These are phyloP conservation scores for Cerastis leucographa DNA, from an alignment of 2,888 invertebrate genomes.

Conservation along the genomic window DNA sequence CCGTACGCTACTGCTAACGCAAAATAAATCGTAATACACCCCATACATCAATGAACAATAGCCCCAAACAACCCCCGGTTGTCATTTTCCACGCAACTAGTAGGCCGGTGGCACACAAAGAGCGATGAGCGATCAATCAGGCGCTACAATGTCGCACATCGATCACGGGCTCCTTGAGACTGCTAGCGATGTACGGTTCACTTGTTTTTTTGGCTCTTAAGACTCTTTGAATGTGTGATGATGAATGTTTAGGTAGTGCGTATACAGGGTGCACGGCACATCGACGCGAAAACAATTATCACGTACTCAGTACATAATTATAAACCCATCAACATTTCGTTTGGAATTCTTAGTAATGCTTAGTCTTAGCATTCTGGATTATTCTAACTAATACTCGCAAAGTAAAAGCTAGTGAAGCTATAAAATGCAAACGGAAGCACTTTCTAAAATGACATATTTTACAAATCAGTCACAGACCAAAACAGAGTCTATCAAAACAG, in stretches of 20 bases:
- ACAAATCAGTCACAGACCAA: neutral
- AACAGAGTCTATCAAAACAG: neutral
- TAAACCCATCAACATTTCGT: neutral
- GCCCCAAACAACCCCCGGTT: neutral
- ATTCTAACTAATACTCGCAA: neutral
- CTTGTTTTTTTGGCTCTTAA: slow-evolving; percentile 36
- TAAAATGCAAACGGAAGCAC: neutral
- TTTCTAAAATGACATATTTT: neutral
- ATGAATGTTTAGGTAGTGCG: slow-evolving; percentile 13
- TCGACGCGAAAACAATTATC: too few relatives aligned
- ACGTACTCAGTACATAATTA: too few relatives aligned
- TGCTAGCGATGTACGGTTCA: slow-evolving; percentile 10
- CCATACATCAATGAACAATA: slow-evolving; percentile 41
- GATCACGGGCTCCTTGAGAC: slow-evolving; percentile 33
- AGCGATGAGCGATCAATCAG: slow-evolving; percentile 53
- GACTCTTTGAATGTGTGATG: slow-evolving; percentile 3
- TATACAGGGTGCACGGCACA: neutral
- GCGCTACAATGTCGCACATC: slow-evolving; percentile 39
- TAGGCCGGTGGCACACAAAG: slow-evolving; percentile 29
- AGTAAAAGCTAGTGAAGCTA: neutral
- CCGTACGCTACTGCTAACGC: neutral
- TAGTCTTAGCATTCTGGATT: neutral
- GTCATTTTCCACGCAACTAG: slow-evolving; percentile 40
- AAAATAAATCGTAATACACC: slow-evolving; percentile 8
- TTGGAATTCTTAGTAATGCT: neutral